Evolutionary conservation across 1,140 invertebrate genomes (phyloP), one percentile per base, ranked within the genome.

Genomic region (Ostrea edulis): DNA sequence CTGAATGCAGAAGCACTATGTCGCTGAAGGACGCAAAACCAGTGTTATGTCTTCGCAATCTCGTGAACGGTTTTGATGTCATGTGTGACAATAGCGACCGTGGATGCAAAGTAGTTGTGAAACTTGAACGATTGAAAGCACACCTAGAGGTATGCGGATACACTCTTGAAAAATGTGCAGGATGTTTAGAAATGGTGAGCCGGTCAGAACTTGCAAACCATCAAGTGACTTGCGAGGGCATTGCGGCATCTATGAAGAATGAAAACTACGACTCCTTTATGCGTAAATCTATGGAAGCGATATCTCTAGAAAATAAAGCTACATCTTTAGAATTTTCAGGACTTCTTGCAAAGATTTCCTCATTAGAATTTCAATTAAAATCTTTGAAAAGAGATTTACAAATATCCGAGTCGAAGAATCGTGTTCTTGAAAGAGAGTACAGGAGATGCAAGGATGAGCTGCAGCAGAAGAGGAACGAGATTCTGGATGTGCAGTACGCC

Each of bases 11-110:
- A 2, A 89, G 91, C 12, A 58, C 53, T n/a, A 88, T 94, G 58
- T 35, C 85, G 8, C 52, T 62, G 2, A 77, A 85, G 14, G 85
- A 91, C 17, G 86, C 91, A n/a, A 93, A 91, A 71, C 93, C 93
- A 2, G 92, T 94, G 2, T 88, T 93, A 11, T 91, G 93, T 29
- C 68, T 94, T 17, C 91, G 94, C 17, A 94, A 94, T 89, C 91
- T 94, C 8, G 93, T 94, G 8, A 91, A 92, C 52, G 91, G 92
- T 25, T 90, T 94, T 85, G 91, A 93, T 35, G 92, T 93, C 14
- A 86, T 87, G 20, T 94, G 93, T 87, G 89, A 91, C 11, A 77
- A 93, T 71, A 88, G 82, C 29, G 87, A 90, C 7, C 90, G 92
- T 9, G 94, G 94, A 8, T 94, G 94, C 87, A 90, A 92, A 65